Percentiles rank a stretch among this genome's conserved stretches.
phyloP scores from a whole-genome alignment of 2,888 invertebrate species.

The Erynnis tages region DNA sequence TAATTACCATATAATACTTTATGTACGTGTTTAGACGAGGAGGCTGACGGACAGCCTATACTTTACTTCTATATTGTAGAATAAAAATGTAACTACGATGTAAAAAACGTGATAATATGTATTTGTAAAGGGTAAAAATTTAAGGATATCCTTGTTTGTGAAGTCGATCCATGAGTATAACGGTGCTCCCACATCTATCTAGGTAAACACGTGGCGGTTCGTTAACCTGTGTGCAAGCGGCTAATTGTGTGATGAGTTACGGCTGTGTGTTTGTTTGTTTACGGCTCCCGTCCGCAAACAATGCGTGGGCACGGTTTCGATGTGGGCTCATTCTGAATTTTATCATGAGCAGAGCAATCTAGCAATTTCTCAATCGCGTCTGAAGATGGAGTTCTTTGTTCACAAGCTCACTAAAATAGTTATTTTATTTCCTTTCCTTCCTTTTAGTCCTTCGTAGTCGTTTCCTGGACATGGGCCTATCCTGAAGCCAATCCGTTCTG shows the following conservation, averaged over 20 bases:
- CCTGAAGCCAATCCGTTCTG: too few species aligned
- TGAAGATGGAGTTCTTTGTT: background rate
- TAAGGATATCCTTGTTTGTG: background rate
- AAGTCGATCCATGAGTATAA: conserved; percentile 1
- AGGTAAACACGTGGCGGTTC: conserved; percentile 60
- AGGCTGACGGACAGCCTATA: too few species aligned
- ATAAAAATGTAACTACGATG: background rate
- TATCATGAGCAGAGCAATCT: background rate
- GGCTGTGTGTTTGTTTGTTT: conserved; percentile 15
- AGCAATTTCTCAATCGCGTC: background rate
- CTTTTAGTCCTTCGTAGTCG: too few species aligned
- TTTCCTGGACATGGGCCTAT: too few species aligned
- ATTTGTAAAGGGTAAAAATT: background rate
- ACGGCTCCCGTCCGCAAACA: conserved; percentile 10
- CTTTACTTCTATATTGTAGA: background rate
- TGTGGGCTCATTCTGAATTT: conserved; percentile 6
- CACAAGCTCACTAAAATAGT: too few species aligned
- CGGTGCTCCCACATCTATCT: conserved; percentile 21
- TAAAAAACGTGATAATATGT: background rate
- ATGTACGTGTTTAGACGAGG: too few species aligned
- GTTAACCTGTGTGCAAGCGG: conserved; percentile 54
- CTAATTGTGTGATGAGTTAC: conserved; percentile 8
- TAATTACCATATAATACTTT: too few species aligned
- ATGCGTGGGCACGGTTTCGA: conserved; percentile 3
- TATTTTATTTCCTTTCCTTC: too few species aligned